These are phyloP conservation scores for Carduelis carduelis DNA, from an alignment of 2,797 vertebrate species.

Conservation along the genomic window DNA sequence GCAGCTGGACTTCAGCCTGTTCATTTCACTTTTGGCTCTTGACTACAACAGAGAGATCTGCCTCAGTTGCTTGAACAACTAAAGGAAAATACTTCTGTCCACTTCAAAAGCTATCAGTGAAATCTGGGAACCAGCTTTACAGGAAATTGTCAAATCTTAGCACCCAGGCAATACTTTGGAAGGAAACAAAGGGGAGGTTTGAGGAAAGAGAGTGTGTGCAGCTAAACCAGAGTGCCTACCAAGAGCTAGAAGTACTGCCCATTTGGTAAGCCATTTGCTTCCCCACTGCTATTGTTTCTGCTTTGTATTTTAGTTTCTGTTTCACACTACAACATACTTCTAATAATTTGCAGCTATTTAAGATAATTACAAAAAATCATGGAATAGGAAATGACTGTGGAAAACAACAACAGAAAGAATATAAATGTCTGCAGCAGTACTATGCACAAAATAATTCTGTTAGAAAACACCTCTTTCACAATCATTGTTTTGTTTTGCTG, in stretches of 20 bases:
- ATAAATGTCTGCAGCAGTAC: neutral
- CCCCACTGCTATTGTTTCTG: neutral
- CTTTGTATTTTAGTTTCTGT: neutral
- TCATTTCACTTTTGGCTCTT: neutral
- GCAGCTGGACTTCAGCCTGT: neutral
- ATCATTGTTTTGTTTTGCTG: neutral
- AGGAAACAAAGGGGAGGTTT: neutral
- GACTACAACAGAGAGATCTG: neutral
- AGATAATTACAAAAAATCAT: neutral
- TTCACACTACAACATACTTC: neutral
- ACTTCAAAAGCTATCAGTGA: neutral
- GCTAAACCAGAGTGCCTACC: neutral
- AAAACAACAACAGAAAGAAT: neutral
- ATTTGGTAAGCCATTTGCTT: neutral
- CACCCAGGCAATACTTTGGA: neutral
- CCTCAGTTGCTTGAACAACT: neutral
- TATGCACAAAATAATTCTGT: neutral
- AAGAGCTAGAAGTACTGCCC: neutral
- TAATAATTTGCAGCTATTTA: neutral
- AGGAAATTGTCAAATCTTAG: neutral
- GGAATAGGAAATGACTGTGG: neutral
- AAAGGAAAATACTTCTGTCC: neutral
- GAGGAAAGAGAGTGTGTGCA: neutral
- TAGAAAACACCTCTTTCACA: neutral
- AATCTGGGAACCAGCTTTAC: neutral